Evolutionary conservation across 2,888 invertebrate genomes (phyloP), one percentile per base, ranked within the genome.

Genomic region (Amiota communis): DNA sequence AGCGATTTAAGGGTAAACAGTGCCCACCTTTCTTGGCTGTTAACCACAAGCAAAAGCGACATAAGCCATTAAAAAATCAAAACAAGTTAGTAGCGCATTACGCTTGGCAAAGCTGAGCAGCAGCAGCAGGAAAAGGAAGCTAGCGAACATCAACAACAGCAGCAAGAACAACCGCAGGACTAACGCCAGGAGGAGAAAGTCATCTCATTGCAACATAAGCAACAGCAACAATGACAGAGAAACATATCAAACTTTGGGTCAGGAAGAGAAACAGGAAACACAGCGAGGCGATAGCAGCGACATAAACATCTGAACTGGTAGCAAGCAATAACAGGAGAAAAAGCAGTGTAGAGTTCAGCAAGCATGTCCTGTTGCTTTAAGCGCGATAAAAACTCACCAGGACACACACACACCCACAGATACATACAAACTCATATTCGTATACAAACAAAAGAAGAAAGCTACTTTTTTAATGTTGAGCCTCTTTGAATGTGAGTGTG

Each of bases 41-140:
- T 20, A 53, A 12, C 51, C 36, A 53, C 8, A 53, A 20, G 13
- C 67, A 53, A 20, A 59, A 23, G 67, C 23, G 67, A 23, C 51
- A 65, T 11, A 77, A 81, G 83, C 86, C 84, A 85, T 83, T 83
- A 84, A 84, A 83, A 83, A 85, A 85, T 85, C 83, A 83, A 84
- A 83, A 83, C 83, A 83, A 83, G 84, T 83, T 83, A 85, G 76
- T 86, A 78, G 83, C 75, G 77, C 75, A 82, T 75, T 79, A 79
- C 77, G 74, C 59, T 46, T 69, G 56, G 76, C 79, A 81, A 36
- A 36, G 6, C 36, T 36, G 36, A 36, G 36, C 3, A 36, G 36
- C 6, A 36, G 36, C 6, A 36, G 71, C 81, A 49, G 72, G 49
- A 70, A 72, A n/a, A 81, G 86, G 86, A 85, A 84, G 76, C 86